Evolutionary conservation across 2,888 invertebrate genomes (phyloP), one percentile per base, ranked within the genome.

Genomic region (Blomia tropicalis): DNA sequence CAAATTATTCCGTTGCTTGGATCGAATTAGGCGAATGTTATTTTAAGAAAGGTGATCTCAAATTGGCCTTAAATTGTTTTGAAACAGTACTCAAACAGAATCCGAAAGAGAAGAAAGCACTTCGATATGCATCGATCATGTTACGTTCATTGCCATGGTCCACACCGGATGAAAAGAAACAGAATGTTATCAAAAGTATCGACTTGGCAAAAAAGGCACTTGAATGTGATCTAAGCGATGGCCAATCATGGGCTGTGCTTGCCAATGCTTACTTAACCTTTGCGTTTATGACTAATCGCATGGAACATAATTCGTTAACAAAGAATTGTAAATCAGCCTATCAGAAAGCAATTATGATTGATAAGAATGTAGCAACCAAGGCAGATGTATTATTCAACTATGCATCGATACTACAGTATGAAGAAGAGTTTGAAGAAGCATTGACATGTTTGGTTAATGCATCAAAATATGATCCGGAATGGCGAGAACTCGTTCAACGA

Each of bases 1-100:
- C 87, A 1, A 83, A 82, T 68, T 74, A 84, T 61, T 80, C 84
- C 0, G 83, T 83, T 60, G 87, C 87, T 0, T 90, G 89, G 89
- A 88, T 88, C 71, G 84, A 88, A 72, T 77, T 91, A 0, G 90
- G 90, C 0, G 87, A 88, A 73, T 85, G 84, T 71, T 87, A 85
- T 72, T 88, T 87, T 83, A 89, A 89, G 74, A 85, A 84, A 70
- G 81, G 83, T 71, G 85, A 89, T 71, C 76, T 86, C 4, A 78
- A 80, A 66, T 84, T 84, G 70, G 87, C 90, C 0, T 83, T 82
- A 70, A 84, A 83, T 69, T 88, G 88, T 73, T 89, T 89, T 73
- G 80, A 82, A 69, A 83, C 84, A 58, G 87, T 75, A 17, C 68
- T 76, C 2, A 71, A 70, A 66, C 74, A 75, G 69, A 74, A 86